Percentiles rank a stretch among this genome's conserved stretches.
These are phyloP conservation scores for Fopius arisanus DNA, from an alignment of 1,140 invertebrate species.

Conservation along the genomic window DNA sequence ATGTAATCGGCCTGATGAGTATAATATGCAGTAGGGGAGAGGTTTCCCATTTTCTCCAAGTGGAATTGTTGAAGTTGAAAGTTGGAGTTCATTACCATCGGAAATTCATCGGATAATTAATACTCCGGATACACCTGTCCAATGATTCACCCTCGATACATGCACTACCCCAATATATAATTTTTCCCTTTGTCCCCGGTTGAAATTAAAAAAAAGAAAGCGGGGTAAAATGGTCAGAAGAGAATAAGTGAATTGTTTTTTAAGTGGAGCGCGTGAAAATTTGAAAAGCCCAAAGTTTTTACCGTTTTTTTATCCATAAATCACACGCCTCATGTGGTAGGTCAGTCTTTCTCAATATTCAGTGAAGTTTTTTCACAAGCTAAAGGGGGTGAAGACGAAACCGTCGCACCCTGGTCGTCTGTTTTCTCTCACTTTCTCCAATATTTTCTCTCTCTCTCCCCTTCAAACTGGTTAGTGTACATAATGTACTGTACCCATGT, in stretches of 20 bases:
- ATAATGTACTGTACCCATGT: constrained; percentile 4
- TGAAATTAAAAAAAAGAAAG: constrained; percentile 8
- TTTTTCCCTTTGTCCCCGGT: not conserved
- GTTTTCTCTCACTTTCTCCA: not conserved
- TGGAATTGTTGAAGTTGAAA: not conserved
- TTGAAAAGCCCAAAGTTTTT: not conserved
- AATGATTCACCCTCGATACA: constrained; percentile 7
- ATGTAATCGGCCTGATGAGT: not conserved
- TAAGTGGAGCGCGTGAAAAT: not conserved
- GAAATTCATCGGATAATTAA: not conserved
- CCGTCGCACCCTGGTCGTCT: constrained; percentile 32
- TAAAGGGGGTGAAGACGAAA: constrained; percentile 40
- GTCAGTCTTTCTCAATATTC: constrained; percentile 55
- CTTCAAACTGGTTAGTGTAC: not conserved
- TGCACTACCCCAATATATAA: not conserved
- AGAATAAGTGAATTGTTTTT: not conserved
- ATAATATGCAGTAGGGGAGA: not conserved
- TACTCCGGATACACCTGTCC: not conserved
- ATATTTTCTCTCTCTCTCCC: not conserved
- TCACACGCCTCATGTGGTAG: constrained; percentile 50
- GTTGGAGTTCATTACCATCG: not conserved
- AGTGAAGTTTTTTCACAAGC: constrained; percentile 52
- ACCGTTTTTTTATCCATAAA: not conserved
- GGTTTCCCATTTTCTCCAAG: not conserved
- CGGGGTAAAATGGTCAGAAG: not conserved